A percentile compares a stretch with the other conserved stretches of the same genome.
These are phyloP conservation scores for Thecocarcelia acutangulata DNA, from an alignment of 2,888 invertebrate species.

Conservation along the genomic window DNA sequence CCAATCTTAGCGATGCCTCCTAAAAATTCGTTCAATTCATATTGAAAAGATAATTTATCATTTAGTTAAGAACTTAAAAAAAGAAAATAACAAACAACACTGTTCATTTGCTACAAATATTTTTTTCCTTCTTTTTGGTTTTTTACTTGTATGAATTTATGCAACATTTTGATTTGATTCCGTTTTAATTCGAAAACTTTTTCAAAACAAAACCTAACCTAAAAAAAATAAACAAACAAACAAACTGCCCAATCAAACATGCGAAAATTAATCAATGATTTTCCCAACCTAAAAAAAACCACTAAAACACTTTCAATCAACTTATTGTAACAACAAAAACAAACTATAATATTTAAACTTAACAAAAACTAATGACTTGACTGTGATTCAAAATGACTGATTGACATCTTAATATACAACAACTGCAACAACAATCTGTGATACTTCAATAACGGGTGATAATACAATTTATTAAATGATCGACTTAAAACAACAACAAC, in stretches of 20 bases:
- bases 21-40: conserved; percentile 44
- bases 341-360: conserved; percentile 48
- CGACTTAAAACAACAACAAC: conserved; percentile 42
- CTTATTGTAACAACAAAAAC: conserved; percentile 58
- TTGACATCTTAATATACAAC: conserved; percentile 63
- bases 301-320: conserved; percentile 47
- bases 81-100: conserved; percentile 56
- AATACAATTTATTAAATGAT: conserved; percentile 60
- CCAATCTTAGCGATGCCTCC: conserved; percentile 51
- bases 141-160: conserved; percentile 64
- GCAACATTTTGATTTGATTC: conserved; percentile 72
- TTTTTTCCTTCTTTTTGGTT: conserved; percentile 77
- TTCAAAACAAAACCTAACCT: conserved; percentile 52
- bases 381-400: conserved; percentile 66
- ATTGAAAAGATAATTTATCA: conserved; percentile 43
- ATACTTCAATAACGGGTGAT: conserved; percentile 63
- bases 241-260: conserved; percentile 42
- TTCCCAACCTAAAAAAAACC: conserved; percentile 64
- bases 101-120: conserved; percentile 76
- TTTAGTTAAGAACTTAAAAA: conserved; percentile 48
- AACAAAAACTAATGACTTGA: conserved; percentile 61
- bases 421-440: conserved; percentile 60
- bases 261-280: conserved; percentile 61
- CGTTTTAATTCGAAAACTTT: conserved; percentile 69
- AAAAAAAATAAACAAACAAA: conserved; percentile 63